A percentile compares a stretch with the other conserved stretches of the same genome.
phyloP scores from a whole-genome alignment of 2,797 vertebrate species.

The Alca torda region DNA sequence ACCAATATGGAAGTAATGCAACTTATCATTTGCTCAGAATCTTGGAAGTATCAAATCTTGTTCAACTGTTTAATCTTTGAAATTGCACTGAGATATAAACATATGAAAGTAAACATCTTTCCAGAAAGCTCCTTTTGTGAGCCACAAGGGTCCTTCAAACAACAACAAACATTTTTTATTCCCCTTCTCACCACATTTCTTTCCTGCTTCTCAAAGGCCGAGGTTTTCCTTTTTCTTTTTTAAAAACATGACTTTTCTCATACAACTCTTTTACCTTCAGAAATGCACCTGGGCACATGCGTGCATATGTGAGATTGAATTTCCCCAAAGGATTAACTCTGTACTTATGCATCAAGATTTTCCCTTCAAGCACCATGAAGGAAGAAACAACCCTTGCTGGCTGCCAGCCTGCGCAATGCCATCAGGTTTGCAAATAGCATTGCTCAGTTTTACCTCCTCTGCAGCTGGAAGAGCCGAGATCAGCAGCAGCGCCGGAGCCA shows the following conservation, averaged over 20 bases:
- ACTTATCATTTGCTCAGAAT: background rate
- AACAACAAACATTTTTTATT: background rate
- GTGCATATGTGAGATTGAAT: accelerated
- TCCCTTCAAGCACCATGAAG: background rate
- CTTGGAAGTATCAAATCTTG: background rate
- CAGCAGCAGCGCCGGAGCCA: background rate
- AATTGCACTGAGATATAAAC: background rate
- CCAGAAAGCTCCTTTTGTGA: background rate
- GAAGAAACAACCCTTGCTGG: too few species aligned
- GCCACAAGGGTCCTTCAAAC: background rate
- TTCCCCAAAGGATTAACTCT: background rate
- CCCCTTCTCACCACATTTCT: background rate
- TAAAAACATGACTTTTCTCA: background rate
- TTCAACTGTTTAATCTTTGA: background rate
- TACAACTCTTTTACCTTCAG: background rate
- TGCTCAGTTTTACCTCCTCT: background rate
- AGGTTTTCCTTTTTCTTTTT: background rate
- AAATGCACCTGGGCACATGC: accelerated
- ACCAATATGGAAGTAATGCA: background rate
- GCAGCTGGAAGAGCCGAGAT: background rate
- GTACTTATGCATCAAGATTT: background rate
- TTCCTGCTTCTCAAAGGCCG: background rate
- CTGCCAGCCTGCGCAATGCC: background rate
- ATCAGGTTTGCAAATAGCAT: background rate
- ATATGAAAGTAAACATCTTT: background rate